These are phyloP conservation scores for Strix aluco DNA, from an alignment of 2,113 vertebrate genomes.

Conservation along the genomic window DNA sequence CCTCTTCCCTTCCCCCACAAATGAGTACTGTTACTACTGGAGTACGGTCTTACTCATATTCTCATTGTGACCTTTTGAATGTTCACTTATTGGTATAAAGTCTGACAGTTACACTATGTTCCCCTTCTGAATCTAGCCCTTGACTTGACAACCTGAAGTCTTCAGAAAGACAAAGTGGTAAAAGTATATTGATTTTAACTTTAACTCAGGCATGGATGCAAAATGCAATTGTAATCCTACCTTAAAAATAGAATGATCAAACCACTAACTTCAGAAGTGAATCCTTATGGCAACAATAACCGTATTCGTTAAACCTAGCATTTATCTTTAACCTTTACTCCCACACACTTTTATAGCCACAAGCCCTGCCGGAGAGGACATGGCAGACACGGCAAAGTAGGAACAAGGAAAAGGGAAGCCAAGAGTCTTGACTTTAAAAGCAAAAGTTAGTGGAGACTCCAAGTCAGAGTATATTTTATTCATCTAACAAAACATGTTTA, in stretches of 20 bases:
- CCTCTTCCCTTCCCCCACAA: not conserved
- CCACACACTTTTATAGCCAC: not conserved
- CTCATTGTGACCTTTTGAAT: not conserved
- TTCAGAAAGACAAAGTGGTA: not conserved
- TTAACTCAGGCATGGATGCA: not conserved
- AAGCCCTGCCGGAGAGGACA: not conserved
- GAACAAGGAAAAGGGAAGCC: not conserved
- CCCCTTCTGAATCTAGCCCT: not conserved
- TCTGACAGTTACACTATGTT: not conserved
- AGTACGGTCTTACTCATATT: not conserved
- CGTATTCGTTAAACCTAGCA: not conserved
- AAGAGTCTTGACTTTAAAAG: conserved; percentile 17
- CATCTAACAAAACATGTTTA: not conserved
- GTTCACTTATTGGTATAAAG: conserved; percentile 14
- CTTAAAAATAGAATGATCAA: not conserved
- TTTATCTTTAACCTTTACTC: conserved; percentile 52
- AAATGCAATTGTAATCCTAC: not conserved
- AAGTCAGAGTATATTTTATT: not conserved
- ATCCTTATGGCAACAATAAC: not conserved
- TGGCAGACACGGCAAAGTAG: not conserved
- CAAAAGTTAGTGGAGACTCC: not conserved
- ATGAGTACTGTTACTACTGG: not conserved
- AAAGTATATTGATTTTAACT: not conserved
- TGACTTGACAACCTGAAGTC: not conserved
- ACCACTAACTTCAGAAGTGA: not conserved